Base-by-base conservation (phyloP, 2,888 invertebrate species). In the Holacanthella duospinosa region DNA sequence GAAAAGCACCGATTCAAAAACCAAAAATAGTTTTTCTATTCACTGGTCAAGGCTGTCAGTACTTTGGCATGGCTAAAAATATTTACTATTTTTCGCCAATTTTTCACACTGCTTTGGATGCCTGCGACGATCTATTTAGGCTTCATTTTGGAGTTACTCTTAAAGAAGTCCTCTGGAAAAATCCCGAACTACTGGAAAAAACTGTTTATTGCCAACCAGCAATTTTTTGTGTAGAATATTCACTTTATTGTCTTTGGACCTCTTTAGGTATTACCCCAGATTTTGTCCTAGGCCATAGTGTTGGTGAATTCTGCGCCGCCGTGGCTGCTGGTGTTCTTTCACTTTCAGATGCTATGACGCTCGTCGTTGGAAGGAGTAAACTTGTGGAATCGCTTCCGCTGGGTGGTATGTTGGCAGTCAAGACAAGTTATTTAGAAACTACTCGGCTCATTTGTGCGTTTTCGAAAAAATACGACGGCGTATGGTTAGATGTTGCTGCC, bases 171-270 rank as follows among this genome's bases (percentile, higher is more conserved):
- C 2, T 67, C 6, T 67, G 63, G 64, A 12, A 21, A 2, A 29
- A 55, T 29, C 59, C 21, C 4, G 26, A 16, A 19, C 24, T 26
- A 6, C 43, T 64, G 44, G 43, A 55, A 27, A 44, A 61, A 2
- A 68, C 69, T 1, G 53, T 67, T 19, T 67, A 65, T 63, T 67
- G 69, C 43, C 69, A 69, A 57, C 66, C 68, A 9, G 62, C 66
- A 19, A 66, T 68, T 43, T 68, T 67, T 60, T 65, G 65, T 43
- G 64, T 69, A 1, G 65, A 69, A 25, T 67, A 66, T 57, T 43
- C 48, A 25, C 66, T 69, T 1, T 26, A 66, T 3, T 62, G 62
- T 29, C 29, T 66, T 1, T 68, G 67, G 67, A 61, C 62, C 44
- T 60, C 64, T 21, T 64, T 66, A 61, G 67, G 69, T 6, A 59